Evolutionary conservation across 2,888 invertebrate species (phyloP).

Genomic region (Protophormia terraenovae): DNA sequence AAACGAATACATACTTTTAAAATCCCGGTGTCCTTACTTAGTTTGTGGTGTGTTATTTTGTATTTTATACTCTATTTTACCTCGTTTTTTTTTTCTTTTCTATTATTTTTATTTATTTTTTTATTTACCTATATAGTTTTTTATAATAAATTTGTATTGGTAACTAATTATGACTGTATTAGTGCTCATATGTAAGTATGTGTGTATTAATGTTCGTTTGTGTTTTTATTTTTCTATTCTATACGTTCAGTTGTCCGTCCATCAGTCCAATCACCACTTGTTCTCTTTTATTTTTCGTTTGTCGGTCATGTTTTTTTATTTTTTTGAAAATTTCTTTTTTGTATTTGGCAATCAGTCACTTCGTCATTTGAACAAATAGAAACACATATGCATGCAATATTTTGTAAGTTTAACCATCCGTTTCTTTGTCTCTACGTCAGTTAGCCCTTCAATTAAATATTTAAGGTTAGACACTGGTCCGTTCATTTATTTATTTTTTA

Average conservation of each 20-base stretch:
- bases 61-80: slow-evolving; percentile 42
- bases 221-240: slow-evolving; percentile 39
- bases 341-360: slow-evolving; percentile 60
- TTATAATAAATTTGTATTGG: not conserved
- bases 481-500: slow-evolving; percentile 50
- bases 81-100: slow-evolving; percentile 20
- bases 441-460: slow-evolving; percentile 60
- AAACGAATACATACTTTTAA: slow-evolving; percentile 14
- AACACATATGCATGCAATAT: not conserved
- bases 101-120: slow-evolving; percentile 16
- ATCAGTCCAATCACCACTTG: slow-evolving; percentile 36
- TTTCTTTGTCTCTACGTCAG: slow-evolving; percentile 60
- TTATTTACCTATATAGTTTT: no score
- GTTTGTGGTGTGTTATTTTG: slow-evolving; percentile 23
- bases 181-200: not conserved
- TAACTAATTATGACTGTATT: slow-evolving; percentile 34
- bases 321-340: slow-evolving; percentile 17
- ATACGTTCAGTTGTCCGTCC: not conserved
- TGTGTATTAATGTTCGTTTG: slow-evolving; percentile 29
- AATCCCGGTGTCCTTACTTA: slow-evolving; percentile 8
- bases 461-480: slow-evolving; percentile 63
- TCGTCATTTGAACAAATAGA: slow-evolving; percentile 32
- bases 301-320: slow-evolving; percentile 10
- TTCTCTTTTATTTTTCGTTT: slow-evolving; percentile 20
- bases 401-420: slow-evolving; percentile 34